Conservation (phyloP, 2,888 invertebrate genomes). For the Philhelius pedissequus region DNA sequence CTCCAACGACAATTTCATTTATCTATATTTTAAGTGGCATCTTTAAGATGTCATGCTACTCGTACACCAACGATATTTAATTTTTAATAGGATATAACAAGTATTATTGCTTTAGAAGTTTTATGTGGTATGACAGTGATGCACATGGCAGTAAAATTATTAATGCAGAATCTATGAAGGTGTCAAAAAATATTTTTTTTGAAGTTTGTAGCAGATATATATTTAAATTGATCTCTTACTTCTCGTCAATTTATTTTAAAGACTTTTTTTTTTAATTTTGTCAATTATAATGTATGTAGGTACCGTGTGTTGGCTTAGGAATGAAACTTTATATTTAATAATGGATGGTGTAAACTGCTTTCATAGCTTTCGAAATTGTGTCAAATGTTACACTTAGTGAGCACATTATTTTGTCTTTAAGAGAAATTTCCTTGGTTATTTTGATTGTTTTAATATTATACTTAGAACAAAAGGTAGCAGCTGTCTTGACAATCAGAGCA, state of each 20-base stretch:
- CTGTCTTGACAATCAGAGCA: background rate
- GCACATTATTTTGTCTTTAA: background rate
- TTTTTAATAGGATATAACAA: background rate
- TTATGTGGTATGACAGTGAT: background rate
- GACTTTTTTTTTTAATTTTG: background rate
- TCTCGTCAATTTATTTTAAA: background rate
- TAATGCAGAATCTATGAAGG: background rate
- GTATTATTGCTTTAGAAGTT: background rate
- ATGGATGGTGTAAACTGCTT: background rate
- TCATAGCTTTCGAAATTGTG: background rate
- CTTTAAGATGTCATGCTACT: slow-evolving; percentile 24
- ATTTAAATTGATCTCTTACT: background rate
- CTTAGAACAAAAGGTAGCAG: background rate
- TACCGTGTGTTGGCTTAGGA: background rate
- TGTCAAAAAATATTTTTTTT: background rate
- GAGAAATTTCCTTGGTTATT: background rate
- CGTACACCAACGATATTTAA: background rate
- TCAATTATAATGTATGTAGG: background rate
- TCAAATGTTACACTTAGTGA: slow-evolving; percentile 20
- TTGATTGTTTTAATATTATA: background rate
- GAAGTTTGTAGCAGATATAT: background rate
- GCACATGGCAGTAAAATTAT: background rate
- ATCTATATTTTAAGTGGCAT: slow-evolving; percentile 39
- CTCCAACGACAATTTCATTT: slow-evolving; percentile 26
- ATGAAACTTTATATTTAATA: background rate